These are phyloP conservation scores for Meliscaeva auricollis DNA, from an alignment of 2,888 invertebrate species.

Conservation along the genomic window DNA sequence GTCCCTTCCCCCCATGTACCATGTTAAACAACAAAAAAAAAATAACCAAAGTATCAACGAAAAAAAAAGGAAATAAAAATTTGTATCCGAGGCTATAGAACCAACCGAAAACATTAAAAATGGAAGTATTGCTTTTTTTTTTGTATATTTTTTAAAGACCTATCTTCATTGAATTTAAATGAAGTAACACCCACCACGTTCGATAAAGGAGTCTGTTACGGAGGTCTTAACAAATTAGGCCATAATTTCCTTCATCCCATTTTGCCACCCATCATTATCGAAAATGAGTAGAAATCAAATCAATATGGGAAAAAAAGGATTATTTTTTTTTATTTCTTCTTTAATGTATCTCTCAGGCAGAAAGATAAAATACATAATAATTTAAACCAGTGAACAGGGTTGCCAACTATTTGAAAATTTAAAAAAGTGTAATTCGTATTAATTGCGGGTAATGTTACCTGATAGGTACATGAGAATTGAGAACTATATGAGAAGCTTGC, in stretches of 20 bases:
- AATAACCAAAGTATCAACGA: not conserved
- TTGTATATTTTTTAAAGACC: conserved; percentile 32
- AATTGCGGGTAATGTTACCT: too few relatives aligned
- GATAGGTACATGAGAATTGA: too few relatives aligned
- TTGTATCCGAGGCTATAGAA: conserved; percentile 51
- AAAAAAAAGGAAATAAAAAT: conserved; percentile 35
- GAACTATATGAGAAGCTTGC: too few relatives aligned
- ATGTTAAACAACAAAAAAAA: not conserved
- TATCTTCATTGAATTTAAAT: conserved; percentile 14
- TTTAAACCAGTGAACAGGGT: not conserved
- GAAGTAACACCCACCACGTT: conserved; percentile 33
- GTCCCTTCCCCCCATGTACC: not conserved
- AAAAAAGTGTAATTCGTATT: too few relatives aligned
- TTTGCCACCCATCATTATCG: not conserved
- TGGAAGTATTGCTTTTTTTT: conserved; percentile 23
- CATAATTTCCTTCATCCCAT: conserved; percentile 51
- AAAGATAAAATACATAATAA: not conserved
- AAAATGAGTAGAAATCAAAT: conserved; percentile 51
- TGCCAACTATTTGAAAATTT: not conserved
- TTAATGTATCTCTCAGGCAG: not conserved
- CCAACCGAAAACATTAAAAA: conserved; percentile 62
- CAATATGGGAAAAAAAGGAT: conserved; percentile 66
- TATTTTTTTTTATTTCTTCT: conserved; percentile 28
- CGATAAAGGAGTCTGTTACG: not conserved
- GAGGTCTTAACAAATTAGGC: conserved; percentile 59